A percentile compares a stretch with the other conserved stretches of the same genome.
These are phyloP conservation scores for Drosophila tani DNA, from an alignment of 1,140 invertebrate species.

Conservation along the genomic window DNA sequence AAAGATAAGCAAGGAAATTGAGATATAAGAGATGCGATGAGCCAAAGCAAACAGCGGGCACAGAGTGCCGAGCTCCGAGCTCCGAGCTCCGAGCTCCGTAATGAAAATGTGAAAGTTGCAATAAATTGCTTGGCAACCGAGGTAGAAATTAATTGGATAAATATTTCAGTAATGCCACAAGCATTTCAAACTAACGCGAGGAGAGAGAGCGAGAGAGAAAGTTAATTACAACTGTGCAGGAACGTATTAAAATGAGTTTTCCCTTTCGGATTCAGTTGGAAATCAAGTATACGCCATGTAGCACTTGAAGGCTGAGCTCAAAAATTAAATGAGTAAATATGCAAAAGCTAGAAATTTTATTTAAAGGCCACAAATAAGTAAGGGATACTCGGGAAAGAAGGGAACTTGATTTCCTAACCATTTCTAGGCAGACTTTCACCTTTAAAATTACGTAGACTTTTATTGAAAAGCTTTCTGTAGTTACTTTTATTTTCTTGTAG, in stretches of 20 bases:
- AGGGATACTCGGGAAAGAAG: too few species aligned
- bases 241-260: conserved; percentile 18
- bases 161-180: conserved; percentile 72
- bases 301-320: background rate
- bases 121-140: conserved; percentile 72
- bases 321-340: background rate
- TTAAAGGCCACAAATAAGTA: background rate
- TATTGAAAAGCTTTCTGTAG: background rate
- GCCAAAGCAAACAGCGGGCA: conserved; percentile 54
- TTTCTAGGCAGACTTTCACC: too few species aligned
- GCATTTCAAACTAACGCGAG: conserved; percentile 9
- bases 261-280: conserved; percentile 5
- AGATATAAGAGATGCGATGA: conserved; percentile 58
- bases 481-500: background rate
- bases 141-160: conserved; percentile 79
- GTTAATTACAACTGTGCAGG: conserved; percentile 56
- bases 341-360: background rate
- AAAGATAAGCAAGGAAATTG: conserved; percentile 53
- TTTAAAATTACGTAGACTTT: too few species aligned
- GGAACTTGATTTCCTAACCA: too few species aligned
- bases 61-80: background rate
- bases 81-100: conserved; percentile 33
- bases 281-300: conserved; percentile 43
- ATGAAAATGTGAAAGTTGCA: conserved; percentile 68
- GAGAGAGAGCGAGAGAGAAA: conserved; percentile 22